Conservation (phyloP, 2,797 vertebrate species). For the Pseudocheirus occidentalis region DNA sequence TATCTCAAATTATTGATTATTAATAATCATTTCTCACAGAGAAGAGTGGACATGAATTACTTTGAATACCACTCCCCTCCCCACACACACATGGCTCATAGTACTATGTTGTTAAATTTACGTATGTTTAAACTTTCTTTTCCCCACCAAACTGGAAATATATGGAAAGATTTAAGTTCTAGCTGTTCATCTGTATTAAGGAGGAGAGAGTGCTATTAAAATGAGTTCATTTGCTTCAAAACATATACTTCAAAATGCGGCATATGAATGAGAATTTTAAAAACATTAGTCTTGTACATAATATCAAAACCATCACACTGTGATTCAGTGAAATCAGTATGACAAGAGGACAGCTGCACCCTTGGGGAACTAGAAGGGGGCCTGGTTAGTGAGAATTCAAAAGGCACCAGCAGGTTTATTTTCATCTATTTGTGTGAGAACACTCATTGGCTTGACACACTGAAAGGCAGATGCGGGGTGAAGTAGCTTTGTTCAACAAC, state of each 20-base stretch:
- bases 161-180: conserved; percentile 1
- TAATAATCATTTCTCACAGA: background rate
- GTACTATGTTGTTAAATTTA: background rate
- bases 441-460: conserved; percentile 49
- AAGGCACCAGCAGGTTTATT: conserved; percentile 57
- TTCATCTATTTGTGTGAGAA: conserved; percentile 58
- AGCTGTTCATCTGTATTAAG: background rate
- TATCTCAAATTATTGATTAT: background rate
- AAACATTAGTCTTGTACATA: conserved; percentile 30
- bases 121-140: background rate
- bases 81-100: background rate
- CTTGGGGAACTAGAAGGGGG: background rate
- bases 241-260: conserved; percentile 18
- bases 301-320: conserved; percentile 9
- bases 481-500: conserved; percentile 56
- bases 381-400: conserved; percentile 22
- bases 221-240: conserved; percentile 13
- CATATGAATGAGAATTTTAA: conserved; percentile 22
- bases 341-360: conserved; percentile 32
- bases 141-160: background rate
- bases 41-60: background rate
- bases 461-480: conserved; percentile 48
- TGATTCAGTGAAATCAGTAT: background rate
- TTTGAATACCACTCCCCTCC: background rate
- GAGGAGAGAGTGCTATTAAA: conserved; percentile 23